Base-by-base conservation (phyloP, 2,113 vertebrate species). In the Synchiropus splendidus region DNA sequence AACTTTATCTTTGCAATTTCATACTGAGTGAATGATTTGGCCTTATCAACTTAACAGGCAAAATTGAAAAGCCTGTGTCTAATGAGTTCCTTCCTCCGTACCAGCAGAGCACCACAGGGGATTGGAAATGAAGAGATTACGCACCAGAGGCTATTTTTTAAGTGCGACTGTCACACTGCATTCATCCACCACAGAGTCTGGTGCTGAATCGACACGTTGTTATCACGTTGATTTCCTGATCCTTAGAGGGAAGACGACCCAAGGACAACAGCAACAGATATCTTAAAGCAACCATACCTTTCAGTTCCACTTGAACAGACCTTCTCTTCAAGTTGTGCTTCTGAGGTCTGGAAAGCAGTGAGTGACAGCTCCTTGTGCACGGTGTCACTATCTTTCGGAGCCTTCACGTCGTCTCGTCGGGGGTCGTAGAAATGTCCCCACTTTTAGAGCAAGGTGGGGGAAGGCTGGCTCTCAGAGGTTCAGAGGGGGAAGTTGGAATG, bases 281-380 rank as follows among this genome's bases (percentile, higher is more conserved):
- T 18, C 39, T 39, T 1, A 8, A 27, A 50, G 16, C 2, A 2
- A 35, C 3, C 32, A 1, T 75, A 80, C 75, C 78, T 76, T 55
- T 36, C 10, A 35, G 18, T 27, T 67, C 36, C 58, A 42, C n/a
- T n/a, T n/a, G 51, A 36, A 21, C 49, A 38, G 2, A 31, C n/a
- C 8, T 17, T 15, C 6, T 11, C 36, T 49, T 52, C 47, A 6
- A 42, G 52, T 32, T 21, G 16, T 12, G 18, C 31, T 15, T 44
- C 38, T 47, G 38, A 47, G 5, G 50, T 37, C 27, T 12, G 9
- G 11, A 48, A 4, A 2, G n/a, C 17, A 14, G 36, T 56, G 59
- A 65, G 9, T 47, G 71, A 59, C 66, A 49, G 51, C 47, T 69
- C 45, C 65, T 67, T 44, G 14, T 73, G 54, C 31, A 51, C 43